A percentile compares a stretch with the other conserved stretches of the same genome.
These are phyloP conservation scores for Dicranocentrus wangi DNA, from an alignment of 2,888 invertebrate species.

Conservation along the genomic window DNA sequence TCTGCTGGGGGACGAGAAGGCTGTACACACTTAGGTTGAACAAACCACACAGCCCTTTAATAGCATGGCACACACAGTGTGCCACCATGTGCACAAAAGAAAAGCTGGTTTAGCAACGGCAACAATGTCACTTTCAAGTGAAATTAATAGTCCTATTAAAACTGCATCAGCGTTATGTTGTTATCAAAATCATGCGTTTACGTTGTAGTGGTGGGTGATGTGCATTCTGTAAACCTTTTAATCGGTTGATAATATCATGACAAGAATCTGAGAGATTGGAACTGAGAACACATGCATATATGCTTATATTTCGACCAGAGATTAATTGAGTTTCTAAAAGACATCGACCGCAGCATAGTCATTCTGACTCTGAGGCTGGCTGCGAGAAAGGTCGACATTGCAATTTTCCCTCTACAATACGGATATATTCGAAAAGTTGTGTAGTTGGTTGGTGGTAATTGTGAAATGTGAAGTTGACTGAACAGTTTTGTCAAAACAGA, in stretches of 20 bases:
- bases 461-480: neutral
- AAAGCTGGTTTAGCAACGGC: neutral
- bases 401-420: too few relatives aligned
- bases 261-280: conserved; percentile 21
- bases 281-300: conserved; percentile 1
- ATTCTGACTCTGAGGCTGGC: too few relatives aligned
- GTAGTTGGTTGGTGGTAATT: neutral
- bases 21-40: too few relatives aligned
- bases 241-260: too few relatives aligned
- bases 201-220: neutral
- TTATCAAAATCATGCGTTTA: conserved; percentile 3
- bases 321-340: conserved; percentile 17
- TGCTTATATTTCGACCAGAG: conserved; percentile 1
- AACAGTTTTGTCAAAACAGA: conserved; percentile 9
- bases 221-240: neutral
- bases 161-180: neutral
- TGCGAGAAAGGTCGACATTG: conserved; percentile 5
- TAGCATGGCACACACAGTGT: neutral
- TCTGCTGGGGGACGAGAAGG: too few relatives aligned
- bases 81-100: neutral
- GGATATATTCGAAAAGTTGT: neutral
- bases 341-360: neutral
- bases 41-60: neutral
- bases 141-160: conserved; percentile 21
- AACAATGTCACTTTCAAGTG: conserved; percentile 18